Conservation (phyloP, 2,888 invertebrate species). For the Zygothrica quintamaculata region DNA sequence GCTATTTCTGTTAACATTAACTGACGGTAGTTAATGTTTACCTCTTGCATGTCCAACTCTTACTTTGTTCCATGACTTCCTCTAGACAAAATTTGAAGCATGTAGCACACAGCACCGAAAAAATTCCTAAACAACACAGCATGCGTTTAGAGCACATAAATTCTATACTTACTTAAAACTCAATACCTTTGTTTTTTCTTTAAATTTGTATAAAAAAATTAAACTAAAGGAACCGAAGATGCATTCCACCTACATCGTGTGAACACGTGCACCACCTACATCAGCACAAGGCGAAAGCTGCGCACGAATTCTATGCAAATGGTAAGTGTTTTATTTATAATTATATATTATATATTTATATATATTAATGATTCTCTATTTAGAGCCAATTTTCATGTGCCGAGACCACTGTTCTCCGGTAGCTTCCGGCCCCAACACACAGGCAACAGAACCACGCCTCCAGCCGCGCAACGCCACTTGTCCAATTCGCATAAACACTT, state of each 20-base stretch:
- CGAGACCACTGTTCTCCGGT: slow-evolving; percentile 84
- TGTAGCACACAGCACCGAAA: slow-evolving; percentile 19
- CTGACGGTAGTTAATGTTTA: too few species aligned
- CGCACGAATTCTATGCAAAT: slow-evolving; percentile 82
- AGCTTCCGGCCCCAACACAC: slow-evolving; percentile 64
- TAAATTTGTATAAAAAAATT: background rate
- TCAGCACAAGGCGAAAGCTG: slow-evolving; percentile 86
- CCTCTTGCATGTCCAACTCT: slow-evolving; percentile 24
- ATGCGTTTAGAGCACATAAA: slow-evolving; percentile 28
- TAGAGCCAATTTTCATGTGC: slow-evolving; percentile 84
- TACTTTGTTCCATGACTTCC: slow-evolving; percentile 5
- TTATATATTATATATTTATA: background rate
- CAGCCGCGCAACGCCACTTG: slow-evolving; percentile 29
- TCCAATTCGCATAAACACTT: slow-evolving; percentile 40
- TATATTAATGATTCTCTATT: background rate
- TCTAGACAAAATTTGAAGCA: slow-evolving; percentile 6
- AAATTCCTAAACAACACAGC: slow-evolving; percentile 14
- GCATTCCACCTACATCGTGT: slow-evolving; percentile 87
- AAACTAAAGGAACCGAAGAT: slow-evolving; percentile 84
- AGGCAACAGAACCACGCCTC: slow-evolving; percentile 20
- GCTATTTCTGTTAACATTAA: slow-evolving; percentile 7
- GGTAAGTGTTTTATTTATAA: slow-evolving; percentile 69
- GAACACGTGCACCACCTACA: slow-evolving; percentile 88
- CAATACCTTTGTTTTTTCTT: slow-evolving; percentile 2
- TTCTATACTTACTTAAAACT: background rate